A percentile compares a stretch with the other conserved stretches of the same genome.
Evolutionary conservation across 2,113 vertebrate genomes (phyloP).

Genomic region (Otis tarda): DNA sequence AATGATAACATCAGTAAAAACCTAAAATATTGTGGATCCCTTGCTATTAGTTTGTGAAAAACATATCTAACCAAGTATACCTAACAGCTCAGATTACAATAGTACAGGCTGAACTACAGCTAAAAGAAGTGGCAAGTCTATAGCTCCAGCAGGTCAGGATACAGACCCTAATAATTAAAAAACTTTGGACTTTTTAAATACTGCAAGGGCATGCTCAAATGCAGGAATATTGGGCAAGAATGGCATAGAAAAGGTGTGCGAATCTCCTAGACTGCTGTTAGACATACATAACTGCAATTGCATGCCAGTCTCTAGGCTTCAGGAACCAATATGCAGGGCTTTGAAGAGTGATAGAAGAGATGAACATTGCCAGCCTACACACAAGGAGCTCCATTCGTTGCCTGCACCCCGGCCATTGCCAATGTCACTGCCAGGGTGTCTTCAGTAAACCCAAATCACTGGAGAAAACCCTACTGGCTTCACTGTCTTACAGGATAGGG

Average conservation of each 20-base stretch:
- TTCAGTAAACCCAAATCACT: neutral
- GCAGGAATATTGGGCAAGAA: neutral
- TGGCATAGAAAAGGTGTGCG: accelerated
- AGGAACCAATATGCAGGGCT: accelerated
- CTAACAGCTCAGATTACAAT: neutral
- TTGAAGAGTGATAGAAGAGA: neutral
- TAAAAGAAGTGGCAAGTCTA: neutral
- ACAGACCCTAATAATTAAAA: neutral
- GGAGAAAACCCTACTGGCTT: neutral
- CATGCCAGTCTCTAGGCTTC: neutral
- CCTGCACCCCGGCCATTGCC: neutral
- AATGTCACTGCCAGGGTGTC: neutral
- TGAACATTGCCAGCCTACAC: accelerated
- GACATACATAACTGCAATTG: neutral
- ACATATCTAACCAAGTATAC: neutral
- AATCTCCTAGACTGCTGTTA: neutral
- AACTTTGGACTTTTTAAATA: neutral
- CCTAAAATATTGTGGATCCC: neutral
- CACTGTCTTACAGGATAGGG: accelerated
- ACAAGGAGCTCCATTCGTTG: accelerated
- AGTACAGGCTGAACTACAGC: neutral
- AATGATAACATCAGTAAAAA: neutral
- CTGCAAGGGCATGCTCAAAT: accelerated
- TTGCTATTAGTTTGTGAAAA: neutral
- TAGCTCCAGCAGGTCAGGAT: neutral